Conservation (phyloP, 2,113 vertebrate genomes). For the Zapornia atra region DNA sequence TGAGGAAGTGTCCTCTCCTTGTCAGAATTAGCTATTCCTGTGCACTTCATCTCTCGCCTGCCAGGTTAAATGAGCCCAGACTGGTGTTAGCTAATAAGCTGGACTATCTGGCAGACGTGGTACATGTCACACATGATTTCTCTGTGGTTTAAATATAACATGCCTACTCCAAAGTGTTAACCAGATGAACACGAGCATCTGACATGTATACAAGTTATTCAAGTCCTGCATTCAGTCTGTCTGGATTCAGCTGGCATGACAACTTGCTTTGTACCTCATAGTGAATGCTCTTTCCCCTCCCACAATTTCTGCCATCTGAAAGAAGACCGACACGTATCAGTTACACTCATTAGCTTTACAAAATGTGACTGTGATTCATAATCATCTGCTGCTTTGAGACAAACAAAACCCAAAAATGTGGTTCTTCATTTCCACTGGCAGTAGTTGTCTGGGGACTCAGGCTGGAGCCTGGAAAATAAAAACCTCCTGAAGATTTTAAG, state of each 20-base stretch:
- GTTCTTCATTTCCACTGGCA: not conserved
- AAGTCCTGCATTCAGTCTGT: not conserved
- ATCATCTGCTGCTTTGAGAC: constrained; percentile 1
- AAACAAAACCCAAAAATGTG: not conserved
- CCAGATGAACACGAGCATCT: not conserved
- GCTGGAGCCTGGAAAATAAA: not conserved
- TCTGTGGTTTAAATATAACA: not conserved
- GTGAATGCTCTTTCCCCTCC: not conserved
- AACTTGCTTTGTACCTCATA: not conserved
- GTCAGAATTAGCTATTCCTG: not conserved
- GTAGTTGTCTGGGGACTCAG: not conserved
- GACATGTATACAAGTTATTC: not conserved
- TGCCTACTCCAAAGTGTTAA: not conserved
- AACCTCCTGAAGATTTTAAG: not conserved
- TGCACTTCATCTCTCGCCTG: not conserved
- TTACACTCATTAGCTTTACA: not conserved
- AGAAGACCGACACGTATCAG: not conserved
- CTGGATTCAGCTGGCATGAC: not conserved
- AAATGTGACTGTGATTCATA: not conserved
- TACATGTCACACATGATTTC: not conserved
- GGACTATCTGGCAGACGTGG: not conserved
- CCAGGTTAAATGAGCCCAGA: not conserved
- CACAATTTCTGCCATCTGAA: not conserved
- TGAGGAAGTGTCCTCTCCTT: not conserved
- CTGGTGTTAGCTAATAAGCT: not conserved